Conservation (phyloP, 1,140 invertebrate genomes). For the Drosophila ficusphila region DNA sequence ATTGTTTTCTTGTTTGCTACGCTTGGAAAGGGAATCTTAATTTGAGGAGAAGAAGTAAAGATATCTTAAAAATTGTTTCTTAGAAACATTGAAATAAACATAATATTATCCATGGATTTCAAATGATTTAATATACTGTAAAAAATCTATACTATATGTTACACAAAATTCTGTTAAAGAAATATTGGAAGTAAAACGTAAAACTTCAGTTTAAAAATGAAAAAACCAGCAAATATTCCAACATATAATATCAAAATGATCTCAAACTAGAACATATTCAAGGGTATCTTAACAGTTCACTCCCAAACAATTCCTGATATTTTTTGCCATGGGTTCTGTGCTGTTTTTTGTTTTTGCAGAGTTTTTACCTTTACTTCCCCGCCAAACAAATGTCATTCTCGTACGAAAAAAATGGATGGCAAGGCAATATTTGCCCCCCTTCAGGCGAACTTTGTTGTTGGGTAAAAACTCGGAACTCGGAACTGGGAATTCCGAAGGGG, state of each 20-base stretch:
- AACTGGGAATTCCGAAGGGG: conserved; percentile 53
- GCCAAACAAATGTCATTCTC: conserved; percentile 67
- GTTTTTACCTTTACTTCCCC: conserved; percentile 38
- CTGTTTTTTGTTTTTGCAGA: conserved; percentile 40
- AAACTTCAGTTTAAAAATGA: too few species aligned
- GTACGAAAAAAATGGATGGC: conserved; percentile 25
- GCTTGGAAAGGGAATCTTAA: background rate
- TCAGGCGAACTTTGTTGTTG: conserved; percentile 12
- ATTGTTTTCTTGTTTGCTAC: conserved; percentile 25
- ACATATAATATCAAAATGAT: background rate
- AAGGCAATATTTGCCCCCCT: conserved; percentile 32
- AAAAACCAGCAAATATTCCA: too few species aligned
- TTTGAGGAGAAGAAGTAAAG: background rate
- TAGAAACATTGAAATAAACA: too few species aligned
- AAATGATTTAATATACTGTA: too few species aligned
- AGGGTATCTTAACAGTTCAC: conserved; percentile 6
- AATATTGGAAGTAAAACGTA: too few species aligned
- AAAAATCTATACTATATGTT: too few species aligned
- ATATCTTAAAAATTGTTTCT: background rate
- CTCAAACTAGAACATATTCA: background rate
- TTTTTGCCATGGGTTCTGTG: conserved; percentile 24
- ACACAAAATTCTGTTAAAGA: too few species aligned
- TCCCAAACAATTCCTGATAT: background rate
- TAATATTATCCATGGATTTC: too few species aligned
- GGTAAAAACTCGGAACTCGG: background rate